phyloP scores from a whole-genome alignment of 2,113 vertebrate genomes.

The Delphinus delphis region DNA sequence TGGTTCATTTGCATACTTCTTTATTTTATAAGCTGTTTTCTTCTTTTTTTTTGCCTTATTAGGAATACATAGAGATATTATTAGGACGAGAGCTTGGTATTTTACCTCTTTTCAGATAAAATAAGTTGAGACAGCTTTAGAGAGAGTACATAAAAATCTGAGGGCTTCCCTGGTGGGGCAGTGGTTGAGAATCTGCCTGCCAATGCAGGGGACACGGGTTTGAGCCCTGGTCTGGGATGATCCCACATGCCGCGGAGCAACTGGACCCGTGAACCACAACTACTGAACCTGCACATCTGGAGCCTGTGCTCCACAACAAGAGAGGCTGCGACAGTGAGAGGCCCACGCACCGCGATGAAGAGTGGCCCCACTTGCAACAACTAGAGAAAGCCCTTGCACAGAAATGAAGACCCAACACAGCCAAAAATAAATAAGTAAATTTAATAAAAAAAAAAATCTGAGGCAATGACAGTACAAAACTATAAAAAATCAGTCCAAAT shows the following conservation, averaged over 20 bases:
- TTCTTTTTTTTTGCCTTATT: background rate
- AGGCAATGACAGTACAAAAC: background rate
- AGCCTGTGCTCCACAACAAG: no score
- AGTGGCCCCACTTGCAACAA: no score
- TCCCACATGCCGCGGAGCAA: no score
- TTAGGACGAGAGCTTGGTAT: background rate
- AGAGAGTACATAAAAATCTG: background rate
- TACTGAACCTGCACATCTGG: no score
- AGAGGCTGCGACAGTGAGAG: no score
- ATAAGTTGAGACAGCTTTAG: background rate
- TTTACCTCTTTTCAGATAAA: background rate
- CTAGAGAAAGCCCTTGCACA: no score
- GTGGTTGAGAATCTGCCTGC: no score
- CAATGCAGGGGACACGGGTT: no score
- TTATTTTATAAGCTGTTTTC: background rate
- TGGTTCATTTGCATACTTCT: background rate
- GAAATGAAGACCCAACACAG: no score
- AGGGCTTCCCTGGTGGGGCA: background rate
- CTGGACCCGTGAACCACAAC: no score
- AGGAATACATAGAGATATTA: background rate
- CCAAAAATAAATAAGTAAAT: no score
- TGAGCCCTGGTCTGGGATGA: no score
- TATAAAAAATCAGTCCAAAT: background rate
- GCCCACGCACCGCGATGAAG: fast-evolving
- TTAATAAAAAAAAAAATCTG: background rate